These are phyloP conservation scores for Lepeophtheirus nordmannii DNA, from an alignment of 2,888 invertebrate species.

Conservation along the genomic window DNA sequence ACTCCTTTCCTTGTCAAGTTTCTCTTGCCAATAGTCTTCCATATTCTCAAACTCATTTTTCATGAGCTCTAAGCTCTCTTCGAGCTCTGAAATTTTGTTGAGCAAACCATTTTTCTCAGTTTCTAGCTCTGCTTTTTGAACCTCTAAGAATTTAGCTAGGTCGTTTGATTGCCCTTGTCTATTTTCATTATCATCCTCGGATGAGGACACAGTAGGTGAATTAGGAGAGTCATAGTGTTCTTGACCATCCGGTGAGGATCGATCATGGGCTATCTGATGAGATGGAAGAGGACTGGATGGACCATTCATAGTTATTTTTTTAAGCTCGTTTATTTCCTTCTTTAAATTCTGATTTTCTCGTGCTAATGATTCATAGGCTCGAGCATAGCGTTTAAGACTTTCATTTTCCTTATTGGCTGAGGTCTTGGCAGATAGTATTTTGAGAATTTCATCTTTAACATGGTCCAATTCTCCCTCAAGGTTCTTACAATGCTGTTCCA, in stretches of 20 bases:
- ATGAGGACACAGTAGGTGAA: neutral
- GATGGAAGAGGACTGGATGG: slow-evolving; percentile 1
- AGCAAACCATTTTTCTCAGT: neutral
- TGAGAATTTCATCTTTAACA: slow-evolving; percentile 16
- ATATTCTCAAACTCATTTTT: slow-evolving; percentile 9
- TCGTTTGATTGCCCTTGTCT: neutral
- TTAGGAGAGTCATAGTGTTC: neutral
- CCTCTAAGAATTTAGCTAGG: neutral
- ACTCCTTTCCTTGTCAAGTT: slow-evolving; percentile 7
- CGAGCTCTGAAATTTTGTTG: slow-evolving; percentile 5
- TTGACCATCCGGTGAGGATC: slow-evolving; percentile 13
- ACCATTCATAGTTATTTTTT: neutral
- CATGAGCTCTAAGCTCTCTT: slow-evolving; percentile 17
- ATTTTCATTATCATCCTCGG: neutral
- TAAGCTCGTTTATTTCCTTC: slow-evolving; percentile 7
- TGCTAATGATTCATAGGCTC: slow-evolving; percentile 2
- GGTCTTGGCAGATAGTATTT: slow-evolving; percentile 5
- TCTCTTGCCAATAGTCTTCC: slow-evolving; percentile 19
- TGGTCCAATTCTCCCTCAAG: slow-evolving; percentile 15
- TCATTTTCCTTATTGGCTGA: slow-evolving; percentile 12
- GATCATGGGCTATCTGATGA: neutral
- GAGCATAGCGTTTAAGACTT: slow-evolving; percentile 9
- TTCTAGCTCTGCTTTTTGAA: neutral
- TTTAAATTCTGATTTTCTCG: neutral
- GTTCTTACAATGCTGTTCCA: slow-evolving; percentile 20